A percentile compares a stretch with the other conserved stretches of the same genome.
phyloP scores from a whole-genome alignment of 2,888 invertebrate species.

The Drosophila borealis region DNA sequence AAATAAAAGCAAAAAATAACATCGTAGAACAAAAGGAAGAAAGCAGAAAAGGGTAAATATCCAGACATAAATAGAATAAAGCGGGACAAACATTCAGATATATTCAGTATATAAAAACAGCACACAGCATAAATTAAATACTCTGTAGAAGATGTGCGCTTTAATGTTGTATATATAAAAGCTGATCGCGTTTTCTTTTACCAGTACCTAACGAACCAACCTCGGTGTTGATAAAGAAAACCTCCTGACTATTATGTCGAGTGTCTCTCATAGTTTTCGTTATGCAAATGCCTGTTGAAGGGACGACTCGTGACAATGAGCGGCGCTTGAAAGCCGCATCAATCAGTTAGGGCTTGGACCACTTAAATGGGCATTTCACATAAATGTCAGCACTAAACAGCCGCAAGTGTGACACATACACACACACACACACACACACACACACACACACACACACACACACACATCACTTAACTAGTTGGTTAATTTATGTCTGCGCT shows the following conservation, averaged over 20 bases:
- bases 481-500: constrained; percentile 55
- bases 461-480: constrained; percentile 27
- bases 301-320: constrained; percentile 11
- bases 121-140: no score
- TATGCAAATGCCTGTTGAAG: constrained; percentile 42
- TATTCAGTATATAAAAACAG: no score
- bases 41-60: not conserved
- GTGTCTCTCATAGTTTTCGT: constrained; percentile 26
- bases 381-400: constrained; percentile 75
- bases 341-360: constrained; percentile 54
- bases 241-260: constrained; percentile 7
- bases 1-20: not conserved
- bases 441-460: constrained; percentile 8
- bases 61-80: no score
- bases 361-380: constrained; percentile 67
- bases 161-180: no score
- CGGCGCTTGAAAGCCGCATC: constrained; percentile 52
- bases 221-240: constrained; percentile 22
- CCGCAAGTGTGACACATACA: constrained; percentile 17
- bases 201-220: not conserved
- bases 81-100: no score
- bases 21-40: not conserved
- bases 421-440: constrained; percentile 20
- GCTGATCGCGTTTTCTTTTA: not conserved
- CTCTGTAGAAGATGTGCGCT: no score